Evolutionary conservation across 2,113 vertebrate species (phyloP), one percentile per base, ranked within the genome.

Genomic region (Nesogale talazaci): DNA sequence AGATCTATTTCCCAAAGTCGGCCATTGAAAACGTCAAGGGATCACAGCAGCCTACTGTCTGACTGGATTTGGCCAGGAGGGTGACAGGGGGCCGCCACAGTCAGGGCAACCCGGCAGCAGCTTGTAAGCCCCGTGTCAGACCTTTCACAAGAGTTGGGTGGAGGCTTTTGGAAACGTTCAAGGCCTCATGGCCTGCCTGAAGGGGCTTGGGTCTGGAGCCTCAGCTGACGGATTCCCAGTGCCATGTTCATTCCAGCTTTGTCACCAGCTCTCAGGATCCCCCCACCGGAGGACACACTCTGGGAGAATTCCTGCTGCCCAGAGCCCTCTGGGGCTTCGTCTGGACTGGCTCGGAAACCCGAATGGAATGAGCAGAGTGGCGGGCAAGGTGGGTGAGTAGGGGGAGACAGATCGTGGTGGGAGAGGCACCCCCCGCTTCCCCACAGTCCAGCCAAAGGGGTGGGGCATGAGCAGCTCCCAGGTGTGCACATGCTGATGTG

Each of bases 281-380:
- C 6, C 34, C 46, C 9, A 46, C 25, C 67, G 22, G 2, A n/a
- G 92, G 67, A 46, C n/a, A 40, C 27, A 3, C 36, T 17, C 23
- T 63, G n/a, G 34, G 59, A 3, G 12, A 34, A 3, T 67, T 31
- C 59, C 0, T 6, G 34, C 2, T 22, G 34, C 40, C 78, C 23
- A 20, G 23, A 36, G n/a, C n/a, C 6, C 36, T 34, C 72, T 12
- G 31, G 56, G 38, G 72, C 22, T 25, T 16, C 2, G 4, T 70
- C n/a, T 46, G 36, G 36, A 22, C 36, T 0, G 0, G 34, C 16
- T 29, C 70, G 0, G 2, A 46, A 20, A n/a, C 63, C 34, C 46
- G 6, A 22, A 72, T 61, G 46, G 12, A 70, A 85, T 46, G 2
- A 29, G 36, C 69, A 19, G 2, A 1, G 19, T 1, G 1, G 23